These are phyloP conservation scores for Leucosticte australis DNA, from an alignment of 2,113 vertebrate species.

Conservation along the genomic window DNA sequence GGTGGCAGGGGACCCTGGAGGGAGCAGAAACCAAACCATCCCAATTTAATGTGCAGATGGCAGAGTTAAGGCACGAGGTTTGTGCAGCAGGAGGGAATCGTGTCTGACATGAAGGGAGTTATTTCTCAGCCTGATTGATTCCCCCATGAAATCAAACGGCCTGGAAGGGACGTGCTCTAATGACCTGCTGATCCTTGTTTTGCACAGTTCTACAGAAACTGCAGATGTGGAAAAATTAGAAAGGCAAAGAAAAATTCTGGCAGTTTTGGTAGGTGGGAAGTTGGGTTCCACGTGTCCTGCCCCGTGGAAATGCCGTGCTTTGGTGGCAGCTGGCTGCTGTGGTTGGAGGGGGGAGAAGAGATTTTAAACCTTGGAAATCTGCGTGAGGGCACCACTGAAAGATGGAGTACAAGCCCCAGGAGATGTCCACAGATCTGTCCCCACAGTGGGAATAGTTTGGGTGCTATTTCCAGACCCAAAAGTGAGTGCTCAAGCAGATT, in stretches of 20 bases:
- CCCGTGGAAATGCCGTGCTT: background rate
- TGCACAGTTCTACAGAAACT: background rate
- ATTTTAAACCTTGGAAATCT: background rate
- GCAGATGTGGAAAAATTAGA: background rate
- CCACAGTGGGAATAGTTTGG: background rate
- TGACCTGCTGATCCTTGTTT: background rate
- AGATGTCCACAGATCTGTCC: rapidly evolving
- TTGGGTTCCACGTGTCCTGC: rapidly evolving
- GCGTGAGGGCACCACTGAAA: background rate
- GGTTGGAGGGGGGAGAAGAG: background rate
- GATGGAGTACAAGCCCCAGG: background rate
- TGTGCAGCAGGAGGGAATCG: conserved; percentile 30
- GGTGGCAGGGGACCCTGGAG: background rate
- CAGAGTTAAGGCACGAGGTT: background rate
- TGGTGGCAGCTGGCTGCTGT: background rate
- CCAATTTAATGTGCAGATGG: background rate
- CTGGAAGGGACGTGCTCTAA: background rate
- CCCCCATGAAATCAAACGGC: background rate
- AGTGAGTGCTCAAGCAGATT: background rate
- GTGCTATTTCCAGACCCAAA: background rate
- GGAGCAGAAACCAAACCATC: background rate
- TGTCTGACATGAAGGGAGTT: background rate
- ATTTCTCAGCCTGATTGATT: background rate
- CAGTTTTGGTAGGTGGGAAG: background rate
- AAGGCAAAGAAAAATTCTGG: background rate